These are phyloP conservation scores for Eleutherodactylus coqui DNA, from an alignment of 2,797 vertebrate genomes.

Conservation along the genomic window DNA sequence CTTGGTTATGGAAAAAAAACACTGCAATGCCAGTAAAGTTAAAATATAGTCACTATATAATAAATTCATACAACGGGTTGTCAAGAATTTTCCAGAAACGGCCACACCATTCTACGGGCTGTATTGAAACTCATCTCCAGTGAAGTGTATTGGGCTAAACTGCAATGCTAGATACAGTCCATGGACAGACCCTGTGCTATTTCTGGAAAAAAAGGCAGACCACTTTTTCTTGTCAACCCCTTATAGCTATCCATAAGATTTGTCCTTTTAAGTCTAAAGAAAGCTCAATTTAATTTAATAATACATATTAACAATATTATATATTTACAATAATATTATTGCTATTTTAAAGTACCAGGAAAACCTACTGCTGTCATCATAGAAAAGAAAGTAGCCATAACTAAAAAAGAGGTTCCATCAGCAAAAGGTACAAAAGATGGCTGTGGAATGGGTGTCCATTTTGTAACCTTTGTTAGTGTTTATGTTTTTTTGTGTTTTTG, in stretches of 20 bases:
- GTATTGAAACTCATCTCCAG: neutral
- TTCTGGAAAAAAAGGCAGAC: neutral
- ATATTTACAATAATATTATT: conserved; percentile 26
- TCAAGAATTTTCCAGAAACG: neutral
- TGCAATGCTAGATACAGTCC: neutral
- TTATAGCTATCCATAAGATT: no score
- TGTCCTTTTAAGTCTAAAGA: no score
- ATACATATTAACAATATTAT: no score
- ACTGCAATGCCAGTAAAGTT: neutral
- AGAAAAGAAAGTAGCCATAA: conserved; percentile 62
- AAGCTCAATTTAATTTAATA: no score
- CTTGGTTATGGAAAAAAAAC: neutral
- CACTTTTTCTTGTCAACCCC: neutral
- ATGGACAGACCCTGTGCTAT: neutral
- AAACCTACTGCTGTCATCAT: conserved; percentile 56
- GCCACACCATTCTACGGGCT: neutral
- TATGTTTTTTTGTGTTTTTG: conserved; percentile 17
- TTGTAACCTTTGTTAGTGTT: neutral
- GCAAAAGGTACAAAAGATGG: conserved; percentile 58
- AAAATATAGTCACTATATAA: neutral
- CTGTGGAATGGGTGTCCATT: neutral
- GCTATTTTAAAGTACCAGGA: conserved; percentile 66
- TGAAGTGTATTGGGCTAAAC: neutral
- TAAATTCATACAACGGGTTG: neutral
- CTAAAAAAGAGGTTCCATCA: conserved; percentile 66